These are phyloP conservation scores for Telmatherina bonti DNA, from an alignment of 2,797 vertebrate species.

Conservation along the genomic window DNA sequence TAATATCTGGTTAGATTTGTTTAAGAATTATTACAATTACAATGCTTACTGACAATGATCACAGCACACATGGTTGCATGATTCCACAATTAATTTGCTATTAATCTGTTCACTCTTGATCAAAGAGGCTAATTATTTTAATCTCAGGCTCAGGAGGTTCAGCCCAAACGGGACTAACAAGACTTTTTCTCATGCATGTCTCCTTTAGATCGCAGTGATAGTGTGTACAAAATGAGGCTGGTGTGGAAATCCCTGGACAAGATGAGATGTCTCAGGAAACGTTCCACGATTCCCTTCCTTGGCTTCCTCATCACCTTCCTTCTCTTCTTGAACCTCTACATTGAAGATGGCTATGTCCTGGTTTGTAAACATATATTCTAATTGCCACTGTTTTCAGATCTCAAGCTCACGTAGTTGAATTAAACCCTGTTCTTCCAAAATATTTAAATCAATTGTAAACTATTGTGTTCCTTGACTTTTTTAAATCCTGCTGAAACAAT, in stretches of 20 bases:
- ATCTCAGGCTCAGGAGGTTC: conserved; percentile 4
- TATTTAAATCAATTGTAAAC: too few species aligned
- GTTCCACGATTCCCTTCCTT: conserved; percentile 93
- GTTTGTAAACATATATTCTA: conserved; percentile 78
- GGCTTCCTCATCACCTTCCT: conserved; percentile 94
- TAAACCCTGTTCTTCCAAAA: not conserved
- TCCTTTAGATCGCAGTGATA: conserved; percentile 72
- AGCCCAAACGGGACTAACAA: conserved; percentile 9
- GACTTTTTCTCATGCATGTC: conserved; percentile 8
- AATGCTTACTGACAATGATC: conserved; percentile 35
- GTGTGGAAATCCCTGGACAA: conserved; percentile 92
- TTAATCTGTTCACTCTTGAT: conserved; percentile 17
- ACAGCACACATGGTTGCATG: not conserved
- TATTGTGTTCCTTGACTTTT: too few species aligned
- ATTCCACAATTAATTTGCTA: conserved; percentile 18
- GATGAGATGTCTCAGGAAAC: conserved; percentile 98
- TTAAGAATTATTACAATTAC: conserved; percentile 22
- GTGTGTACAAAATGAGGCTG: conserved; percentile 82
- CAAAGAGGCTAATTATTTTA: conserved; percentile 11
- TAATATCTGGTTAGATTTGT: conserved; percentile 32
- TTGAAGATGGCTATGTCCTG: conserved; percentile 96
- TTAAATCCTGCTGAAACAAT: not conserved
- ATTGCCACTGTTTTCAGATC: not conserved
- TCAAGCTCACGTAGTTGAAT: not conserved
- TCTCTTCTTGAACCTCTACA: conserved; percentile 96